A percentile compares a stretch with the other conserved stretches of the same genome.
Conservation (phyloP, 2,113 vertebrate species). For the Microtus pennsylvanicus region DNA sequence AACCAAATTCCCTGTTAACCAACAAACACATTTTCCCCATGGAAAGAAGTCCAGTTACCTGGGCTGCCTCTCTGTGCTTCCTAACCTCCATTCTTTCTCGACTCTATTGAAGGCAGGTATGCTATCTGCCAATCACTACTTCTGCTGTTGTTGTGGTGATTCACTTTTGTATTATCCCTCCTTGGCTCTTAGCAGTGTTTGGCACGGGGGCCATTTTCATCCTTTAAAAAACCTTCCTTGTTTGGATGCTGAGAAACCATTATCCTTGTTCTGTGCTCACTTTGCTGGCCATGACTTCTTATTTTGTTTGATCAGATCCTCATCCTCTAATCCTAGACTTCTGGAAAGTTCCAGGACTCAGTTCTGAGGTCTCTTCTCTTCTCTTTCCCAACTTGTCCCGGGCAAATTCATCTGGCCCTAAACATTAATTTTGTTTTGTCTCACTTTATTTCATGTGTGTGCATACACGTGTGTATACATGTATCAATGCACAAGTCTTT, state of each 20-base stretch:
- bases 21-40: background rate
- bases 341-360: background rate
- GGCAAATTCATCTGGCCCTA: background rate
- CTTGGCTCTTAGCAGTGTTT: background rate
- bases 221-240: background rate
- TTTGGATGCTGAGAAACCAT: background rate
- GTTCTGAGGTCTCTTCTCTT: background rate
- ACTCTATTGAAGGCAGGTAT: background rate
- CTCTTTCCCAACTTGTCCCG: background rate
- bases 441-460: background rate
- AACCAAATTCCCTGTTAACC: background rate
- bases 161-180: background rate
- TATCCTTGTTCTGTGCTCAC: background rate
- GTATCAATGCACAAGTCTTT: background rate
- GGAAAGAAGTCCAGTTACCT: background rate
- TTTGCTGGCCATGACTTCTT: background rate
- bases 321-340: background rate
- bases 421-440: no score
- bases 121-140: background rate
- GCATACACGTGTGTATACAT: no score
- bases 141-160: background rate
- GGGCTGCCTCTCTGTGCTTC: background rate
- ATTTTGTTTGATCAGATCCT: background rate
- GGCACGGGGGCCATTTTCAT: background rate
- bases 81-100: background rate